A percentile compares a stretch with the other conserved stretches of the same genome.
Evolutionary conservation across 2,888 invertebrate genomes (phyloP).

Genomic region (Piscicola geometra): DNA sequence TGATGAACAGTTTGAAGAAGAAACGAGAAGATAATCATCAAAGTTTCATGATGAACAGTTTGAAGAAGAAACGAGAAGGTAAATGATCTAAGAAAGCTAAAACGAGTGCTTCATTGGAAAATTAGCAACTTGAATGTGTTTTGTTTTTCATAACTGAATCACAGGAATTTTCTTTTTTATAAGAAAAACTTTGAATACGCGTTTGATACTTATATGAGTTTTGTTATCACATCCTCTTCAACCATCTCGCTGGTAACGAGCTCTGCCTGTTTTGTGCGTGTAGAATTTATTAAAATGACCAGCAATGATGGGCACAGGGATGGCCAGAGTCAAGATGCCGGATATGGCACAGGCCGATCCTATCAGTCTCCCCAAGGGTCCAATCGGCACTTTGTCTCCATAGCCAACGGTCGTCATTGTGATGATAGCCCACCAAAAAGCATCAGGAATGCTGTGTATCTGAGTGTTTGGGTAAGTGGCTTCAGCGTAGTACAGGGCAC

Average conservation of each 20-base stretch:
- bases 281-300: slow-evolving; percentile 54
- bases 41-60: too few relatives aligned
- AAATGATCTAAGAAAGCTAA: too few relatives aligned
- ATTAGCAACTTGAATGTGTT: too few relatives aligned
- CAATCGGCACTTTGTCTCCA: slow-evolving; percentile 55
- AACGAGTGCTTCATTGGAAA: too few relatives aligned
- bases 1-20: too few relatives aligned
- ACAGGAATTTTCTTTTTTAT: not conserved
- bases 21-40: too few relatives aligned
- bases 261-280: slow-evolving; percentile 42
- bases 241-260: slow-evolving; percentile 22
- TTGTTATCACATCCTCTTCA: not conserved
- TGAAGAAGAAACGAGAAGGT: too few relatives aligned
- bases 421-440: slow-evolving; percentile 54
- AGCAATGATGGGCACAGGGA: slow-evolving; percentile 58
- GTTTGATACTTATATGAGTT: too few relatives aligned
- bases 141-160: not conserved
- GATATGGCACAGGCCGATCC: slow-evolving; percentile 55
- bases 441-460: slow-evolving; percentile 51
- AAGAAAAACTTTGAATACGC: too few relatives aligned
- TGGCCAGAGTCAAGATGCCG: slow-evolving; percentile 57
- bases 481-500: slow-evolving; percentile 51
- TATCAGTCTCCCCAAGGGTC: slow-evolving; percentile 52
- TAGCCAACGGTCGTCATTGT: slow-evolving; percentile 54
- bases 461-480: slow-evolving; percentile 44